phyloP scores from a whole-genome alignment of 1,140 invertebrate genomes.

The Drosophila jambulina region DNA sequence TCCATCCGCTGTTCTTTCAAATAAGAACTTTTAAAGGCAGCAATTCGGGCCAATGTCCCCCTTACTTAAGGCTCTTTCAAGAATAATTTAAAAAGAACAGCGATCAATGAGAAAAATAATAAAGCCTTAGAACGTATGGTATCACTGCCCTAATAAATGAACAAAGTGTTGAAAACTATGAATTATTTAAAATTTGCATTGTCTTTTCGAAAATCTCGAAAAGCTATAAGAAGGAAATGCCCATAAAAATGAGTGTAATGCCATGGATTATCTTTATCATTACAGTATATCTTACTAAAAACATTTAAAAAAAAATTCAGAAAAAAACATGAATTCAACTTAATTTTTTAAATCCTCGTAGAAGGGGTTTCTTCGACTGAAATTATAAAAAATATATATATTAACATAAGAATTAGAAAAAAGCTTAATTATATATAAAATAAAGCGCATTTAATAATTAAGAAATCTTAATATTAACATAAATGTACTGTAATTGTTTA shows the following conservation, averaged over 20 bases:
- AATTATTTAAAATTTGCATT: conserved; percentile 13
- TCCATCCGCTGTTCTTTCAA: not conserved
- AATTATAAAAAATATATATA: conserved; percentile 34
- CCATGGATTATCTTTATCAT: conserved; percentile 7
- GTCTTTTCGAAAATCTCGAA: not conserved
- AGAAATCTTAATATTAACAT: conserved; percentile 20
- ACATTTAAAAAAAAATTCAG: conserved; percentile 5
- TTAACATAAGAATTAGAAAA: conserved; percentile 14
- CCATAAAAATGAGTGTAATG: conserved; percentile 1
- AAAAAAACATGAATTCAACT: conserved; percentile 17
- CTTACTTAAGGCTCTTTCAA: not conserved
- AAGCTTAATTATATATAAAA: conserved; percentile 35
- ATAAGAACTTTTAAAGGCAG: not conserved
- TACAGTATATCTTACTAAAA: conserved; percentile 3
- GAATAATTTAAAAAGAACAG: not conserved
- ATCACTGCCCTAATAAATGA: not conserved
- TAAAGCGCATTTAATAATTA: conserved; percentile 50
- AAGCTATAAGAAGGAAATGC: not conserved
- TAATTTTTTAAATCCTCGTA: conserved; percentile 32
- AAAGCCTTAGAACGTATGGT: not conserved
- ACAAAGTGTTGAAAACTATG: conserved; percentile 3
- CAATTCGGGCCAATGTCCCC: too few relatives aligned
- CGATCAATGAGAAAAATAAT: not conserved
- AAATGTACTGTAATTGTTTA: conserved; percentile 54
- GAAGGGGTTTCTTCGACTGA: conserved; percentile 62